These are phyloP conservation scores for Danaus chrysippus DNA, from an alignment of 2,888 invertebrate species.

Conservation along the genomic window DNA sequence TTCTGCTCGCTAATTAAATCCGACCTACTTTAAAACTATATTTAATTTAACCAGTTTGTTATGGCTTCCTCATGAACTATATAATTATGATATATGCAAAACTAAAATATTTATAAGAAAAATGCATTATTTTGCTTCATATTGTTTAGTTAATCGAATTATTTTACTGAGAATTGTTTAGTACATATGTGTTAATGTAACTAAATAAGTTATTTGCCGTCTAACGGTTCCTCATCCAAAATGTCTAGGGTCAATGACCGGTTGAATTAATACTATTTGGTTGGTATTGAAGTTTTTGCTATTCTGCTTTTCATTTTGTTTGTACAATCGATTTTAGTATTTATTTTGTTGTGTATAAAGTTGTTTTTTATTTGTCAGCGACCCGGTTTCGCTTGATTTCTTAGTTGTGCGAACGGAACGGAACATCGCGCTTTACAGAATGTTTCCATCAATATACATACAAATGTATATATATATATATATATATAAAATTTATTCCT, in stretches of 20 bases:
- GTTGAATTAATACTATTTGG: slow-evolving; percentile 41
- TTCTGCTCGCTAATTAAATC: too few species aligned
- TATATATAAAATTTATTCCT: too few species aligned
- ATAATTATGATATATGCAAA: too few species aligned
- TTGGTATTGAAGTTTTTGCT: background rate
- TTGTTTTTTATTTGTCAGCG: slow-evolving; percentile 41
- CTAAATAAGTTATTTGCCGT: background rate
- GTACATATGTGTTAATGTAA: background rate
- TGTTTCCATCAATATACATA: slow-evolving; percentile 7
- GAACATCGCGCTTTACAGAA: slow-evolving; percentile 14
- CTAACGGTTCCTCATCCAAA: slow-evolving; percentile 12
- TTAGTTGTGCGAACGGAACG: slow-evolving; percentile 43
- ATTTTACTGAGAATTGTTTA: background rate
- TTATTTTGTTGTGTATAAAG: slow-evolving; percentile 39
- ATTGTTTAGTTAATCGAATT: background rate
- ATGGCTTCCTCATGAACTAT: too few species aligned
- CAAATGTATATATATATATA: background rate
- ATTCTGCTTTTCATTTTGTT: slow-evolving; percentile 38
- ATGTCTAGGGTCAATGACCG: slow-evolving; percentile 32
- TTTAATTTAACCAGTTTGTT: too few species aligned
- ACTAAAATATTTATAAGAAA: too few species aligned
- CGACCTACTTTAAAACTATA: too few species aligned
- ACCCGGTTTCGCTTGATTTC: slow-evolving; percentile 63
- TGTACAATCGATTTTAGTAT: slow-evolving; percentile 33
- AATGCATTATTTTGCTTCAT: too few species aligned